These are phyloP conservation scores for Exaiptasia diaphana DNA, from an alignment of 64 coral and sea anemone species.

Conservation along the genomic window DNA sequence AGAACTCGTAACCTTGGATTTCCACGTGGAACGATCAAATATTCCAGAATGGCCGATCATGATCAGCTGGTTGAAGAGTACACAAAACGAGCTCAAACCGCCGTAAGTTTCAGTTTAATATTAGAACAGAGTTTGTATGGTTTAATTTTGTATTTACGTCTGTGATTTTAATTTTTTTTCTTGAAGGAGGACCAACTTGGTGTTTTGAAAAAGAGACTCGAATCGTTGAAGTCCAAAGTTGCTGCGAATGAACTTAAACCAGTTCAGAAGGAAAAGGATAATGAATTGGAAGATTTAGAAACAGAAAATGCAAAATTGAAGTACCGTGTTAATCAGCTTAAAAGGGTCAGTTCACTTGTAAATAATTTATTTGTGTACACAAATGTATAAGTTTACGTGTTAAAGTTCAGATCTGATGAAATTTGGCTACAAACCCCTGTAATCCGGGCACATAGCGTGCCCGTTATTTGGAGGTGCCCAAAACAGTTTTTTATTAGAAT, in stretches of 20 bases:
- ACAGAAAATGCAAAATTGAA: conserved; percentile 89
- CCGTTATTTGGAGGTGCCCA: too few relatives aligned
- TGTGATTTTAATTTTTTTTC: not conserved
- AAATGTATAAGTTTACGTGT: too few relatives aligned
- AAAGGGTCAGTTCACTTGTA: conserved; percentile 61
- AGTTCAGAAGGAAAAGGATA: not conserved
- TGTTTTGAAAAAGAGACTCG: conserved; percentile 83
- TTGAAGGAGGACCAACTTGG: conserved; percentile 83
- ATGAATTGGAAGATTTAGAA: conserved; percentile 54
- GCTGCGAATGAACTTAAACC: conserved; percentile 15
- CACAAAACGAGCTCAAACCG: conserved; percentile 68
- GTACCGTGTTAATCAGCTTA: conserved; percentile 80
- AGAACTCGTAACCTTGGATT: not conserved
- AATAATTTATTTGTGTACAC: too few relatives aligned
- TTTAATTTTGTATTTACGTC: not conserved
- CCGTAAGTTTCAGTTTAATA: conserved; percentile 40
- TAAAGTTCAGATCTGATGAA: too few relatives aligned
- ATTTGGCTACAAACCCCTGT: too few relatives aligned
- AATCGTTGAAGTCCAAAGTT: conserved; percentile 53
- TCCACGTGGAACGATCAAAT: conserved; percentile 61
- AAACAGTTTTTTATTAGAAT: too few relatives aligned
- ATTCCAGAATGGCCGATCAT: conserved; percentile 63
- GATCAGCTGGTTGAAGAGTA: conserved; percentile 59
- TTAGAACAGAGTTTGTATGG: not conserved
- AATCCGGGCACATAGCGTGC: too few relatives aligned